Evolutionary conservation across 2,113 vertebrate species (phyloP).

Genomic region (Takifugu bimaculatus): DNA sequence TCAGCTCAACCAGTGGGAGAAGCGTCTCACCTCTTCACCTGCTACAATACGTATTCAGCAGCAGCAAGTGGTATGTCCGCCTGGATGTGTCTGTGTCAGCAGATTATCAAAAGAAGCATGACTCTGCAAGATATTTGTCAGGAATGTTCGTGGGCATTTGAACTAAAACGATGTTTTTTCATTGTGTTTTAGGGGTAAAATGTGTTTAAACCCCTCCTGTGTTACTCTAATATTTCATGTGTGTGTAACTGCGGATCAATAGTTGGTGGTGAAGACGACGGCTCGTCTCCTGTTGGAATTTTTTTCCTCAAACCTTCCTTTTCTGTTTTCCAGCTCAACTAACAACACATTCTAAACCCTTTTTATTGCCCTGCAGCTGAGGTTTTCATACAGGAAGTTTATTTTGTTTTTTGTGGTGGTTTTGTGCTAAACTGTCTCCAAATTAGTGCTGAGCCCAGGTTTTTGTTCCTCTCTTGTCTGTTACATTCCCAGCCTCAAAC

Average conservation of each 20-base stretch:
- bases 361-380: neutral
- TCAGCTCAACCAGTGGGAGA: conserved; percentile 92
- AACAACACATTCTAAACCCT: neutral
- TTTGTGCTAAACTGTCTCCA: no score
- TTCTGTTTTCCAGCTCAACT: conserved; percentile 10
- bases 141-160: no score
- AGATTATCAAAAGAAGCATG: neutral
- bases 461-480: conserved; percentile 2
- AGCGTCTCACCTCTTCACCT: conserved; percentile 94
- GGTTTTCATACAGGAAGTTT: neutral
- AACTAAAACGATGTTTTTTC: no score
- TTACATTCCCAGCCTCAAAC: conserved; percentile 80
- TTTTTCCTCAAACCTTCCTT: neutral
- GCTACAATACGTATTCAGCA: conserved; percentile 85
- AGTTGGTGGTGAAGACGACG: neutral
- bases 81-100: conserved; percentile 45
- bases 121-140: neutral
- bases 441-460: no score
- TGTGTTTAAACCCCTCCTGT: neutral
- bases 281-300: neutral
- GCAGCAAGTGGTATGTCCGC: conserved; percentile 91
- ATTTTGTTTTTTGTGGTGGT: no score
- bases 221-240: neutral
- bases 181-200: neutral
- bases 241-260: no score